These are phyloP conservation scores for Cataglyphis altisquamis DNA, from an alignment of 2,888 invertebrate species.

Conservation along the genomic window DNA sequence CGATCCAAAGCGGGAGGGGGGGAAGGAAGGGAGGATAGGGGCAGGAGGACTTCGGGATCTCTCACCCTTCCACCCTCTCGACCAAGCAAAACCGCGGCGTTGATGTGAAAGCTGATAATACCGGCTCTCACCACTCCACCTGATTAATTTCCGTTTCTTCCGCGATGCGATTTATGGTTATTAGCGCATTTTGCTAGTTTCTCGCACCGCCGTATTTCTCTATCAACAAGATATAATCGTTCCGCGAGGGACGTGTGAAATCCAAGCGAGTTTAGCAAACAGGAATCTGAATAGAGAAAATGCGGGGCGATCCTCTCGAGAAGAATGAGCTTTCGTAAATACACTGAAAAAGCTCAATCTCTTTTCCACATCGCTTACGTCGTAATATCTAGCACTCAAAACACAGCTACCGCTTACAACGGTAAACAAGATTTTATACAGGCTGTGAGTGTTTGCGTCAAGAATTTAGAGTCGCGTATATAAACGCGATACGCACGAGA, in stretches of 20 bases:
- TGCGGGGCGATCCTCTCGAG: slow-evolving; percentile 11
- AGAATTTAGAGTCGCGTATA: slow-evolving; percentile 9
- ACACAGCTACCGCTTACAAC: neutral
- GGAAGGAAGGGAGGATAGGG: slow-evolving; percentile 43
- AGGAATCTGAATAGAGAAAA: slow-evolving; percentile 17
- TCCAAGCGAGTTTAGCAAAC: slow-evolving; percentile 27
- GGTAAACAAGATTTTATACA: slow-evolving; percentile 20
- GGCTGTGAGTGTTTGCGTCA: neutral
- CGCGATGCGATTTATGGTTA: slow-evolving; percentile 67
- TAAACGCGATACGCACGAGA: neutral
- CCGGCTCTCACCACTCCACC: slow-evolving; percentile 72
- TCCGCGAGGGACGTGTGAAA: slow-evolving; percentile 22
- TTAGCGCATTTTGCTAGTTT: slow-evolving; percentile 43
- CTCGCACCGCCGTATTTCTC: slow-evolving; percentile 14
- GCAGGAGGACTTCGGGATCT: slow-evolving; percentile 62
- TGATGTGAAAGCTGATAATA: slow-evolving; percentile 79
- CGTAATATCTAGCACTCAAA: slow-evolving; percentile 35
- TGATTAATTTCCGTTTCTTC: slow-evolving; percentile 78
- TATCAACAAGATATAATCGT: slow-evolving; percentile 34
- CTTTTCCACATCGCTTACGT: neutral
- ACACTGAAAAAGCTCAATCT: neutral
- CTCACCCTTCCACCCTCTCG: slow-evolving; percentile 52
- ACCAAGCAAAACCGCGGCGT: slow-evolving; percentile 73
- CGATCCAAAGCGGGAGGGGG: slow-evolving; percentile 48
- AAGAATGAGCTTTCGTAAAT: slow-evolving; percentile 20